These are phyloP conservation scores for Acleris literana DNA, from an alignment of 2,888 invertebrate genomes.

Conservation along the genomic window DNA sequence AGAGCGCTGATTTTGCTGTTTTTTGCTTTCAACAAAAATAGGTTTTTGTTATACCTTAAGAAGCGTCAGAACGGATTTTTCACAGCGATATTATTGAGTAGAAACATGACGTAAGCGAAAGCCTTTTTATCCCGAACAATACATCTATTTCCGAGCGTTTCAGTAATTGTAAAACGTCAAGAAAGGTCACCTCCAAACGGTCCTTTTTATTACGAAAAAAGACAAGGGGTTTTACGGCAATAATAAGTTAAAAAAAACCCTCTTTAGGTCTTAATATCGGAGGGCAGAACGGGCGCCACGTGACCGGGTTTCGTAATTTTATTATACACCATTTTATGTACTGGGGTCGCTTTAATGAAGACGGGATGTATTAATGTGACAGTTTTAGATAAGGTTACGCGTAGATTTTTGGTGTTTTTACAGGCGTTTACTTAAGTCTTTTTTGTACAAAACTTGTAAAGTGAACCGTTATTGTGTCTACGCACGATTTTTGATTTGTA, in stretches of 20 bases:
- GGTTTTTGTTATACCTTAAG: no score
- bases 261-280: constrained; percentile 67
- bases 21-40: no score
- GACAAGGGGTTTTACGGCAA: constrained; percentile 58
- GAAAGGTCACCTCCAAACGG: constrained; percentile 7
- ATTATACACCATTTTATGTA: constrained; percentile 32
- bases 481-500: no score
- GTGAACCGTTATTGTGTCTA: no score
- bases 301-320: constrained; percentile 63
- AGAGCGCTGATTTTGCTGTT: no score
- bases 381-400: constrained; percentile 9
- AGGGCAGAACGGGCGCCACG: constrained; percentile 67
- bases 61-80: no score
- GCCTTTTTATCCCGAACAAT: no score
- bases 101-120: no score
- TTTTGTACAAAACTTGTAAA: no score
- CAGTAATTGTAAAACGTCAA: constrained; percentile 2
- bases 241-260: constrained; percentile 70
- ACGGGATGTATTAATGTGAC: constrained; percentile 22
- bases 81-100: no score
- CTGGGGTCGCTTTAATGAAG: constrained; percentile 27
- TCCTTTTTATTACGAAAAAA: constrained; percentile 21
- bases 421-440: no score
- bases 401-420: not conserved
- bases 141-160: no score